Conservation (phyloP, 2,797 vertebrate genomes). For the Lacerta agilis region DNA sequence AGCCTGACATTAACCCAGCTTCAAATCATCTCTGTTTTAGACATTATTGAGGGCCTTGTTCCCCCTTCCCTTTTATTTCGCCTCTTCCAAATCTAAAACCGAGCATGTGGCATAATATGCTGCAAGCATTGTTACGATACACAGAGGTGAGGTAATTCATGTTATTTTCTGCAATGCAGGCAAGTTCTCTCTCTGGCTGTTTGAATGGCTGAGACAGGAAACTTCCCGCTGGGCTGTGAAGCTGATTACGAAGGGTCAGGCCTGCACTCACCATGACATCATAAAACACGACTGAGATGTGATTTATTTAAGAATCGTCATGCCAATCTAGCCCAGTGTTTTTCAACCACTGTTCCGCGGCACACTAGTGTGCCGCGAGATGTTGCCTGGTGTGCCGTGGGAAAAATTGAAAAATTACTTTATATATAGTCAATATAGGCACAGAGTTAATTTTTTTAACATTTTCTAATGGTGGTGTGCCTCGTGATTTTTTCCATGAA, state of each 20-base stretch:
- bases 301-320: conserved; percentile 67
- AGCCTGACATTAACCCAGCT: conserved; percentile 64
- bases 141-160: conserved; percentile 77
- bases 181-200: conserved; percentile 67
- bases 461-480: no score
- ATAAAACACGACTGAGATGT: conserved; percentile 58
- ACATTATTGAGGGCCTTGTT: conserved; percentile 61
- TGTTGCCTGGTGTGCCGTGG: no score
- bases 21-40: conserved; percentile 68
- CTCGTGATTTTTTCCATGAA: no score
- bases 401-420: no score
- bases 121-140: conserved; percentile 68
- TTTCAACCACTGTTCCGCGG: no score
- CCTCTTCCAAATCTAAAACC: conserved; percentile 52
- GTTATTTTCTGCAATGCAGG: conserved; percentile 70
- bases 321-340: conserved; percentile 57
- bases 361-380: no score
- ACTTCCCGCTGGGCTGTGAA: conserved; percentile 59
- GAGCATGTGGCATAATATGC: conserved; percentile 73
- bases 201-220: conserved; percentile 60
- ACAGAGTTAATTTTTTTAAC: no score
- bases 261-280: conserved; percentile 65
- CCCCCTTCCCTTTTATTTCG: conserved; percentile 54
- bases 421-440: no score
- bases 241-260: conserved; percentile 71